Base-by-base conservation (phyloP, 2,888 invertebrate species). In the Ligdia adustata region DNA sequence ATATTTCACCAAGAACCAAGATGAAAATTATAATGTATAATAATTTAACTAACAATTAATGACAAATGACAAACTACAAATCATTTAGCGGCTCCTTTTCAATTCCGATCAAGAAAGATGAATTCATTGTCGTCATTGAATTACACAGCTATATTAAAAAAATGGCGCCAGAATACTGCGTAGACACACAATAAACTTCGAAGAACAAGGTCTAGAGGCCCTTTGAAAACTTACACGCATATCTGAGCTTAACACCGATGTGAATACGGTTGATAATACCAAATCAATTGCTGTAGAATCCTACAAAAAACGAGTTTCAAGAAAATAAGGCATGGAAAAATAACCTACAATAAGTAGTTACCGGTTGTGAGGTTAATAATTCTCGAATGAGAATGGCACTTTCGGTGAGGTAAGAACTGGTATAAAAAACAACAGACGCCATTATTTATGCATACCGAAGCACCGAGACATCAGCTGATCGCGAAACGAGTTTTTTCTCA, bases 401-500 rank as follows among this genome's bases (percentile, higher is more conserved):
- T 74, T 72, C 69, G 77, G 78, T 78, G 80, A 80, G 79, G 80
- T 79, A 82, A 79, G 77, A 71, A 73, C 53, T 62, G 66, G 66
- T 64, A 70, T 22, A 76, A 66, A 65, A 69, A 68, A 66, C 41
- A 48, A 59, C 53, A 56, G 57, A 61, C 61, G 66, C 28, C 54
- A 59, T 67, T 65, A 79, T 76, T 72, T 76, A 82, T 83, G 78
- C 84, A 79, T 78, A 69, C 75, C 75, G 42, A 62, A 58, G 49
- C 57, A 50, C 46, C 49, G 60, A 66, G 62, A 60, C 65, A 82
- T 87, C 88, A 88, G 89, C 87, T 89, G 89, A 86, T 82, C 66
- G 61, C 52, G 54, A 72, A 85, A 81, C 60, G 63, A 82, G 84
- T 81, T 80, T 55, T 44, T 47, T 63, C 72, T 65, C 79, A 78